phyloP scores from a whole-genome alignment of 2,888 invertebrate genomes.

The Stenichneumon culpator region DNA sequence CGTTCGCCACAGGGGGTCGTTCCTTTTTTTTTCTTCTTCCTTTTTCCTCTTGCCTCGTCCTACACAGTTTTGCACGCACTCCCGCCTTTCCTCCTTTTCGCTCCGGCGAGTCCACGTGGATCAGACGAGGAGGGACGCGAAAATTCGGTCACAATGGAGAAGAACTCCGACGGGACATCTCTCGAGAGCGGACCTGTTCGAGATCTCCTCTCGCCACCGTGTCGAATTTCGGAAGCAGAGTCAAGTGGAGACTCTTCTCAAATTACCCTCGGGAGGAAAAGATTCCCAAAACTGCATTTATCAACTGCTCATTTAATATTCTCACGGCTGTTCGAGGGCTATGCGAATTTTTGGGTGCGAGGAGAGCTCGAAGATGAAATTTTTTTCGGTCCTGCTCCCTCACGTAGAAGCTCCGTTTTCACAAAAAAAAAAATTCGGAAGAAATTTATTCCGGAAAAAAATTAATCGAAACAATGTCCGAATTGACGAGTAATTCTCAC shows the following conservation, averaged over 20 bases:
- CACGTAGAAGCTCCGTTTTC: no score
- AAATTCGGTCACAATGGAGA: slow-evolving; percentile 63
- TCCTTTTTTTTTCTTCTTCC: slow-evolving; percentile 58
- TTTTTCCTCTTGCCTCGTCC: slow-evolving; percentile 54
- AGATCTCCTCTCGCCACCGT: slow-evolving; percentile 61
- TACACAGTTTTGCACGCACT: slow-evolving; percentile 65
- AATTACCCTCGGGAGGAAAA: slow-evolving; percentile 56
- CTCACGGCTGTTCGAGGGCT: not conserved
- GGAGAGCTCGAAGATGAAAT: not conserved
- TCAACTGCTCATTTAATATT: slow-evolving; percentile 6
- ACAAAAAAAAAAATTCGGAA: no score
- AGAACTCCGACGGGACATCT: slow-evolving; percentile 54
- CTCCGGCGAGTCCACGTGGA: slow-evolving; percentile 38
- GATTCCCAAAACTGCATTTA: not conserved
- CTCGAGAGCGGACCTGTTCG: slow-evolving; percentile 34
- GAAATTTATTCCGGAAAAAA: no score
- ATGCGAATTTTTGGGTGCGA: not conserved
- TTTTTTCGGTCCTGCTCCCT: not conserved
- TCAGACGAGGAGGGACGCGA: slow-evolving; percentile 62
- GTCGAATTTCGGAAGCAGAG: slow-evolving; percentile 71
- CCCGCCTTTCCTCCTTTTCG: slow-evolving; percentile 44
- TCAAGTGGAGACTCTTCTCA: slow-evolving; percentile 63
- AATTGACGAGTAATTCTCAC: no score
- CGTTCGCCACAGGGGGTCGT: slow-evolving; percentile 78
- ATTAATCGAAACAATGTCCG: no score